A percentile compares a stretch with the other conserved stretches of the same genome.
Evolutionary conservation across 2,113 vertebrate genomes (phyloP).

Genomic region (Gymnorhina tibicen): DNA sequence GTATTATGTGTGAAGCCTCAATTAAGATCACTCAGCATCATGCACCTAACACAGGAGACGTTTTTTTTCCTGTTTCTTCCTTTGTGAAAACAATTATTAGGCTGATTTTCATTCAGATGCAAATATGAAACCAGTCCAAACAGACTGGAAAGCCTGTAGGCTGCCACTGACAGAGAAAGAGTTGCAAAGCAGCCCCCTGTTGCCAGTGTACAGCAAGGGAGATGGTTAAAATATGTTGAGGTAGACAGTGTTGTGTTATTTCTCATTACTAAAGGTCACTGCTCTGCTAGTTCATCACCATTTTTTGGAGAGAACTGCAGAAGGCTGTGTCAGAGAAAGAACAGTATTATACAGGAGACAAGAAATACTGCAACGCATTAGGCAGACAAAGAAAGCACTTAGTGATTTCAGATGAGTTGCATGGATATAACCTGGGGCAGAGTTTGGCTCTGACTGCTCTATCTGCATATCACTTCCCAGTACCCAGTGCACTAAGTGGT

Average conservation of each 20-base stretch:
- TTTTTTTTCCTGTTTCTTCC: neutral
- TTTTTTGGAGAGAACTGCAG: slow-evolving; percentile 45
- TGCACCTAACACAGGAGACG: neutral
- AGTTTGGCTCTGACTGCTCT: neutral
- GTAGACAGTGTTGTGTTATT: slow-evolving; percentile 59
- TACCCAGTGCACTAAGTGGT: neutral
- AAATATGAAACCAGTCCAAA: neutral
- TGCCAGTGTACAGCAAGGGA: slow-evolving; percentile 23
- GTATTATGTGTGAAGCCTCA: neutral
- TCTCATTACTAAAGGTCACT: slow-evolving; percentile 72
- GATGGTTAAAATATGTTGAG: slow-evolving; percentile 57
- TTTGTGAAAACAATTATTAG: neutral
- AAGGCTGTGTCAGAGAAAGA: slow-evolving; percentile 40
- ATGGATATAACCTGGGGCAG: neutral
- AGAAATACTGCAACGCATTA: slow-evolving; percentile 56
- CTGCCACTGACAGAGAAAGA: neutral
- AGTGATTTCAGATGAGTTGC: neutral
- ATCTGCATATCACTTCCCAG: slow-evolving; percentile 10
- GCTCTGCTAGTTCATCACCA: slow-evolving; percentile 61
- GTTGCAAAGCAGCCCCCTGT: neutral
- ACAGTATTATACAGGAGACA: slow-evolving; percentile 42
- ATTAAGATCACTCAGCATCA: neutral
- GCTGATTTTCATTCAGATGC: neutral
- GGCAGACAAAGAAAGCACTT: slow-evolving; percentile 56
- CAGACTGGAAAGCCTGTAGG: neutral